Conservation (phyloP, 1,140 invertebrate species). For the Bombus confusus region DNA sequence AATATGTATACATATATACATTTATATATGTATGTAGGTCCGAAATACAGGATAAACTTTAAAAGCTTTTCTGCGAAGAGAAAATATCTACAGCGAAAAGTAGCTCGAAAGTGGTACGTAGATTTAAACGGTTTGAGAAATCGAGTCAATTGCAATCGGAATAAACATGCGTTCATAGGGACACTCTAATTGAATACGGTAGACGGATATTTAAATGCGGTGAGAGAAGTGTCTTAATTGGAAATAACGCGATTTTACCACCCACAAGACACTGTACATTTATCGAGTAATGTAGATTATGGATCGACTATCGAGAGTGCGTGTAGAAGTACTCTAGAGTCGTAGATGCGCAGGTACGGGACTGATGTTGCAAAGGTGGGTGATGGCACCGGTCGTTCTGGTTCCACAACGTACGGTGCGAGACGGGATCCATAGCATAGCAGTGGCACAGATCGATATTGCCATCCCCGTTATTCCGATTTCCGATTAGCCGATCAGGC, state of each 20-base stretch:
- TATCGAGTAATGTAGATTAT: conserved; percentile 64
- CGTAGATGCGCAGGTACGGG: conserved; percentile 73
- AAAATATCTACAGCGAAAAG: not conserved
- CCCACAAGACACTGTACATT: conserved; percentile 59
- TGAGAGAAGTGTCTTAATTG: conserved; percentile 56
- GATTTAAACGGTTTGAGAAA: conserved; percentile 9
- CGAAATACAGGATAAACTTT: not conserved
- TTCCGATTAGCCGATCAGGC: conserved; percentile 66
- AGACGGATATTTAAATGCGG: conserved; percentile 16
- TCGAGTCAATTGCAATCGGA: conserved; percentile 6
- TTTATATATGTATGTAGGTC: not conserved
- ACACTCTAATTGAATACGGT: not conserved
- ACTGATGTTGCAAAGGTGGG: conserved; percentile 67
- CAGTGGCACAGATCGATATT: conserved; percentile 65
- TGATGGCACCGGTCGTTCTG: conserved; percentile 67
- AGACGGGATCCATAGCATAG: conserved; percentile 62
- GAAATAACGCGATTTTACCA: conserved; percentile 61
- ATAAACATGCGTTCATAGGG: conserved; percentile 21
- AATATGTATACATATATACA: not conserved
- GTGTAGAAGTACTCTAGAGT: conserved; percentile 79
- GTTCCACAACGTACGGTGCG: conserved; percentile 67
- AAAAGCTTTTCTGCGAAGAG: conserved; percentile 10
- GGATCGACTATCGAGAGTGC: conserved; percentile 78
- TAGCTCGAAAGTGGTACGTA: conserved; percentile 1
- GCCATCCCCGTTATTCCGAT: conserved; percentile 71